Conservation (phyloP, 2,797 vertebrate species). For the Hapalemur alaotrensis region DNA sequence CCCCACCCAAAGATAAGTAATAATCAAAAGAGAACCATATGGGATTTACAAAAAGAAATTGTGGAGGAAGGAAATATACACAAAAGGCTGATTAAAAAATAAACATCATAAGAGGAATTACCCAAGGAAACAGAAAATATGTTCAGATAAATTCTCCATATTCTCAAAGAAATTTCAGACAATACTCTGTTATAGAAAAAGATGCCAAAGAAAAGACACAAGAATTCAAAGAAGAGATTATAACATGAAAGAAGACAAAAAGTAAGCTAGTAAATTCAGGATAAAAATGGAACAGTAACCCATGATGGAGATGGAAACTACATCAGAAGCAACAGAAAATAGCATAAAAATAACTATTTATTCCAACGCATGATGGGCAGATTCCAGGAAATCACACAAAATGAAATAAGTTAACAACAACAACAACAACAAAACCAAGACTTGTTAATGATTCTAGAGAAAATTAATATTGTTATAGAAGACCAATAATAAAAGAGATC, state of each 20-base stretch:
- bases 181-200: neutral
- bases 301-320: neutral
- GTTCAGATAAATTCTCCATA: constrained; percentile 5
- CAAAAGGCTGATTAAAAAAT: neutral
- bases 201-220: neutral
- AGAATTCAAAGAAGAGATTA: constrained; percentile 23
- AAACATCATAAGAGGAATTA: neutral
- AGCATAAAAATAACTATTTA: neutral
- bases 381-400: neutral
- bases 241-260: neutral
- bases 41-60: neutral
- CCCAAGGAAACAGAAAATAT: constrained; percentile 30
- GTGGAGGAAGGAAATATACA: neutral
- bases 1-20: neutral
- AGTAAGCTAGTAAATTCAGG: neutral
- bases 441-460: neutral
- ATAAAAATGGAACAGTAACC: neutral
- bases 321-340: neutral
- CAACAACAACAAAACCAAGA: neutral
- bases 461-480: neutral
- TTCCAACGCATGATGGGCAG: neutral
- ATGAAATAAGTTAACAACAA: neutral
- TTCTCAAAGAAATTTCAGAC: constrained; percentile 24
- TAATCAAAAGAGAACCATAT: neutral
- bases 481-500: neutral